These are phyloP conservation scores for Cossypha polioptera DNA, from an alignment of 2,797 vertebrate genomes.

Conservation along the genomic window DNA sequence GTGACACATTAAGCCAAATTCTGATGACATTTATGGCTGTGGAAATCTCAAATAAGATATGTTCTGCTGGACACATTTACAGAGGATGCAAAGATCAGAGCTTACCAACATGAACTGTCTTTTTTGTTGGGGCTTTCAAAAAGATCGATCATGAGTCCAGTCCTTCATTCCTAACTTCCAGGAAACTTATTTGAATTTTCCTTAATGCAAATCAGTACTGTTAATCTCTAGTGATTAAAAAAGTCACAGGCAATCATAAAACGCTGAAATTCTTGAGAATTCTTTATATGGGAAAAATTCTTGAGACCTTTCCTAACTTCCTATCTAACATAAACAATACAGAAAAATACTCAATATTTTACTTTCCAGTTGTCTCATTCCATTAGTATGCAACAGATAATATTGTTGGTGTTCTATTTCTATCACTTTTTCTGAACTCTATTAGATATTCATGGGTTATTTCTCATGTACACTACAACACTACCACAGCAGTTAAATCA, in stretches of 20 bases:
- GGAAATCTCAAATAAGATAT: background rate
- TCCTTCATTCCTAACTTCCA: background rate
- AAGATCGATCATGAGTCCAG: background rate
- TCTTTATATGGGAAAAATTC: constrained; percentile 20
- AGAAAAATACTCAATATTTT: constrained; percentile 30
- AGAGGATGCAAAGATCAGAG: background rate
- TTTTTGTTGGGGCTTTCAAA: background rate
- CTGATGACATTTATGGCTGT: background rate
- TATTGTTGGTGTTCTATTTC: background rate
- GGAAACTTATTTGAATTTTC: background rate
- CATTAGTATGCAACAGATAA: constrained; percentile 13
- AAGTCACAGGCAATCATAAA: background rate
- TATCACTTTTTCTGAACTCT: background rate
- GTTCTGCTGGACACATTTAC: background rate
- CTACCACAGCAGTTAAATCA: background rate
- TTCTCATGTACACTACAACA: background rate
- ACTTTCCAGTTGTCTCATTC: constrained; percentile 2
- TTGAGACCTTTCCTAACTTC: constrained; percentile 4
- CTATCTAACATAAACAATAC: constrained; percentile 26
- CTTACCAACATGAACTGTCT: background rate
- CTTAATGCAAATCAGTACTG: background rate
- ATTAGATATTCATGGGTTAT: background rate
- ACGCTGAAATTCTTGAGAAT: background rate
- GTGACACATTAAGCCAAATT: background rate
- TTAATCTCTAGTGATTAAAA: background rate